Evolutionary conservation across 2,888 invertebrate genomes (phyloP), one percentile per base, ranked within the genome.

Genomic region (Stegana nigrithorax): DNA sequence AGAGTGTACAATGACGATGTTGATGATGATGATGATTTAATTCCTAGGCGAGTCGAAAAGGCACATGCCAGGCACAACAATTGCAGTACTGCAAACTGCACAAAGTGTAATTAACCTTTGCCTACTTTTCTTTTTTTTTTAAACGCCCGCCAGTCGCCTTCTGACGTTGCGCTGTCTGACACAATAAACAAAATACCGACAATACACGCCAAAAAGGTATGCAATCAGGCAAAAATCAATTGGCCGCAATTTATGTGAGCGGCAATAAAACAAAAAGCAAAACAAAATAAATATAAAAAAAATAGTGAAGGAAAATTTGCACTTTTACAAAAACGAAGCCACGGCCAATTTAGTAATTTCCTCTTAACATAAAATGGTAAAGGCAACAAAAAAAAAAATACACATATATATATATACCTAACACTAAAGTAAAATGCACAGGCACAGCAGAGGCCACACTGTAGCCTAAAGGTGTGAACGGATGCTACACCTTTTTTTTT

Each of bases 301-400:
- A 44, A 44, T 44, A 3, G 8, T 6, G 17, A 14, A 10, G 39
- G n/a, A 39, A 39, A 25, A n/a, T 50, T 14, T 26, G 14, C 53
- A 27, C 53, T 29, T 55, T 32, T 36, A 42, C 51, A 67, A 67
- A 75, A 80, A 70, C 72, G 70, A 69, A 78, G 80, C 76, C 76
- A 80, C 73, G 76, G 80, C 70, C 76, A 78, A 76, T 76, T 76
- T 75, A 68, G 69, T 58, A 68, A 73, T 75, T 73, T 75, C 78
- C 80, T 74, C 68, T 71, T 55, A 70, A 70, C 70, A 73, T 66
- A 68, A 39, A 47, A 47, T 25, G 57, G n/a, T n/a, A n/a, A n/a
- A n/a, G n/a, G n/a, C 68, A 67, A 69, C 68, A 72, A 26, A 51
- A 51, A 10, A 21, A 36, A 23, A 19, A 32, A 29, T n/a, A n/a